A percentile compares a stretch with the other conserved stretches of the same genome.
Evolutionary conservation across 2,888 invertebrate genomes (phyloP).

Genomic region (Cephus nigrinus): DNA sequence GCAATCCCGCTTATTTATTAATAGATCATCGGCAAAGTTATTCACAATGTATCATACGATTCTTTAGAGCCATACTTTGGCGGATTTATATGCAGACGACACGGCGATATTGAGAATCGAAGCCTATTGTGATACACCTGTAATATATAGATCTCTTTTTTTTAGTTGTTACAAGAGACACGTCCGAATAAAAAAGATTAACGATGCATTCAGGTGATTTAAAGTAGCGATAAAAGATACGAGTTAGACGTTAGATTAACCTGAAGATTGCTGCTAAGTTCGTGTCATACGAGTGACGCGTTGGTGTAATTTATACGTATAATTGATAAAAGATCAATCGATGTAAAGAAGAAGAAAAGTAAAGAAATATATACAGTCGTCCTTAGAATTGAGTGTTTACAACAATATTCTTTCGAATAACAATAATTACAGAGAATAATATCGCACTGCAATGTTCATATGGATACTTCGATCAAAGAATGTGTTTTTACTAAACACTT

Average conservation of each 20-base stretch:
- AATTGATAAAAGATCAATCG: not conserved
- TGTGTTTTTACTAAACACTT: not conserved
- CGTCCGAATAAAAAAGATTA: not conserved
- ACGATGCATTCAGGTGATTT: not conserved
- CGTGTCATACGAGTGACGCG: not conserved
- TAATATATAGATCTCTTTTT: not conserved
- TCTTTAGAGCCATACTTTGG: not conserved
- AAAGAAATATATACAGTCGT: constrained; percentile 7
- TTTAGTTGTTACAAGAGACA: not conserved
- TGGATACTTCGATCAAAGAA: not conserved
- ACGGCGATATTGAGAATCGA: not conserved
- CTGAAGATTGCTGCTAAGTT: not conserved
- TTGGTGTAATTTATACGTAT: not conserved
- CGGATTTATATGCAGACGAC: not conserved
- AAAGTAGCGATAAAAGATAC: not conserved
- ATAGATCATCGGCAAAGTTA: not conserved
- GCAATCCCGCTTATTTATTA: not conserved
- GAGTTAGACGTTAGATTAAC: not conserved
- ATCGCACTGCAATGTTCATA: not conserved
- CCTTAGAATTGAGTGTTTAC: not conserved
- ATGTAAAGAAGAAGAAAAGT: constrained; percentile 5
- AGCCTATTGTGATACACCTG: not conserved
- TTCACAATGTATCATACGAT: not conserved
- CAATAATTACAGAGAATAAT: not conserved
- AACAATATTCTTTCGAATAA: not conserved